Evolutionary conservation across 2,888 invertebrate species (phyloP), one percentile per base, ranked within the genome.

Genomic region (Caenorhabditis auriculariae): DNA sequence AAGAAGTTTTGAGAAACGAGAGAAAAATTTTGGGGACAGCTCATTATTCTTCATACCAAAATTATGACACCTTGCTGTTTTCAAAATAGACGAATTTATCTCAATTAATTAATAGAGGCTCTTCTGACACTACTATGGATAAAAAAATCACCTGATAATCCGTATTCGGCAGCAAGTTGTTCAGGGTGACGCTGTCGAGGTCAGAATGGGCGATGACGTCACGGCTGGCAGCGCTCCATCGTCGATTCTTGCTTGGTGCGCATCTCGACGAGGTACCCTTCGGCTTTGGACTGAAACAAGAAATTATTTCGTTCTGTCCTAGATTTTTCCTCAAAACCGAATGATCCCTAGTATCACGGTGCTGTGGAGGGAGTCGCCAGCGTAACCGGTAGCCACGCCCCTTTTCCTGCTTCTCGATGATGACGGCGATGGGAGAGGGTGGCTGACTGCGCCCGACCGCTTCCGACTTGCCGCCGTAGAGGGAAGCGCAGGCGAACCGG

Each of bases 131-230:
- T n/a, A n/a, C n/a, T n/a, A n/a, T n/a, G n/a, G n/a, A n/a, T 43
- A n/a, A n/a, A n/a, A n/a, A n/a, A n/a, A n/a, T n/a, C n/a, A 72
- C 72, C 52, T 74, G 78, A 52, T 78, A 78, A 19, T 65, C 70
- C 19, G 67, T 56, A 55, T 77, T 79, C 12, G 78, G 72, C n/a
- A 49, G 45, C 29, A 78, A 60, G 21, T 69, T 58, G 19, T 68
- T 48, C n/a, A 75, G 54, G n/a, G 66, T 51, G 2, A 64, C 56
- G 37, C 70, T 64, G 24, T 66, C 65, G 19, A 59, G 57, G 15
- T 75, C 75, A 37, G 60, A 59, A 4, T 69, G 68, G 17, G 56
- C 54, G 15, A 74, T 59, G 1, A 62, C 9, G 19, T 58, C 64
- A 2, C 65, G 39, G 1, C 63, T 55, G 6, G 68, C 66, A n/a